Base-by-base conservation (phyloP, 2,113 vertebrate genomes). In the Cephalophus harveyi region DNA sequence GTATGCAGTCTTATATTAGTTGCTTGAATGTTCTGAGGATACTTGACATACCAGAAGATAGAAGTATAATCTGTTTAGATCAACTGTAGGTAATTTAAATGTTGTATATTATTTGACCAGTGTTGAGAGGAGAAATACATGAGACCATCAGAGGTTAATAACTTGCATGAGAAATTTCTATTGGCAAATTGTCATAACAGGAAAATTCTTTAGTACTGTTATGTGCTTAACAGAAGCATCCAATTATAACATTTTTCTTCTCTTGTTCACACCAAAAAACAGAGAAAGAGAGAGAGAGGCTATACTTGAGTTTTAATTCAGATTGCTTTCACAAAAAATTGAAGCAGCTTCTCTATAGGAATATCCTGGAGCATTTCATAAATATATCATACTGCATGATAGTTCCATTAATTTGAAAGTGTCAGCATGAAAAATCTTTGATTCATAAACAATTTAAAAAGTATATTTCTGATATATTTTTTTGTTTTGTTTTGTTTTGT, bases 381-480 rank as follows among this genome's bases (percentile, higher is more conserved):
- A 96, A 87, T n/a, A 84, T 78, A 79, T 76, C 46, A 36, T 87
- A 74, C 9, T 89, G 23, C 25, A 54, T 81, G 81, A 93, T 93
- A 94, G 30, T 81, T 95, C n/a, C 55, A 96, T 93, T 79, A 87
- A 81, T 79, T 97, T 93, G 87, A 81, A 93, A 62, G 23, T 95
- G 19, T 43, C 76, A 96, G 23, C 62, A 91, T 62, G 71, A 93
- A 89, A 91, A 90, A 83, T 21, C 36, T 90, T 96, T 84, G 55
- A 94, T 94, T 91, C 57, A 94, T 57, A 83, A 85, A 71, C 15
- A 21, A 87, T 94, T 96, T 78, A 46, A 62, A 87, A 78, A 93
- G 67, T 28, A 62, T 9, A 78, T 36, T 28, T 89, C 36, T 90
- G 23, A 92, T 87, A 9, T 62, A 48, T 71, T 48, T 87, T 89